Evolutionary conservation across 2,797 vertebrate species (phyloP), one percentile per base, ranked within the genome.

Genomic region (Tenualosa thibaudeaui): DNA sequence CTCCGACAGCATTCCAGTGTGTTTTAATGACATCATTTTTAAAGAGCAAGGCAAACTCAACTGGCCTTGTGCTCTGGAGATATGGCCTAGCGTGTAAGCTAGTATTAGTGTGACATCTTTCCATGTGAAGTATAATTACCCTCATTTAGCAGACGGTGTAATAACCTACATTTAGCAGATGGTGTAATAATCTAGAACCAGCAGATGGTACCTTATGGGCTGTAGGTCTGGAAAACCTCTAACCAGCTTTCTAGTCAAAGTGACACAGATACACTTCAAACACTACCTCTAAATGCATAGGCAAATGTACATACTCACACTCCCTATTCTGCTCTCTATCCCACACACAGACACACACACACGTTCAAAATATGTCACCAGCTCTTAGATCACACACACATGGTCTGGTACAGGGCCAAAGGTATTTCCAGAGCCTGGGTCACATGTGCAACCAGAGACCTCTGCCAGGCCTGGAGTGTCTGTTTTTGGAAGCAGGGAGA

Each of bases 361-460:
- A 2, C 78, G 19, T 65, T 54, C 22, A 9, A 71, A 22, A 56
- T 53, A 12, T 53, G 51, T 26, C n/a, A 40, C 40, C 53, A 82
- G 81, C 40, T 60, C 71, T 62, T 19, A 43, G 81, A 82, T 86
- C 71, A 43, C 81, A 84, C 82, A 71, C 54, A 62, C 89, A 71
- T 31, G 26, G 65, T 17, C 26, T 40, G 65, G 65, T 37, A 24
- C 31, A 71, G 10, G n/a, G 89, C 86, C 82, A 83, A 87, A 85
- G 87, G 89, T 95, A 95, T 95, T 95, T 94, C 93, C 93, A 95
- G 93, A 86, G 82, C 90, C 90, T 50, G 84, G 90, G 88, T 92
- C 94, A 95, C 93, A 91, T 94, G 94, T 88, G 91, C 87, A 90
- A 85, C 90, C 37, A 81, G 89, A 88, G 89, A 92, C 88, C 86